Conservation (phyloP, 2,113 vertebrate species). For the Tragelaphus imberbis region DNA sequence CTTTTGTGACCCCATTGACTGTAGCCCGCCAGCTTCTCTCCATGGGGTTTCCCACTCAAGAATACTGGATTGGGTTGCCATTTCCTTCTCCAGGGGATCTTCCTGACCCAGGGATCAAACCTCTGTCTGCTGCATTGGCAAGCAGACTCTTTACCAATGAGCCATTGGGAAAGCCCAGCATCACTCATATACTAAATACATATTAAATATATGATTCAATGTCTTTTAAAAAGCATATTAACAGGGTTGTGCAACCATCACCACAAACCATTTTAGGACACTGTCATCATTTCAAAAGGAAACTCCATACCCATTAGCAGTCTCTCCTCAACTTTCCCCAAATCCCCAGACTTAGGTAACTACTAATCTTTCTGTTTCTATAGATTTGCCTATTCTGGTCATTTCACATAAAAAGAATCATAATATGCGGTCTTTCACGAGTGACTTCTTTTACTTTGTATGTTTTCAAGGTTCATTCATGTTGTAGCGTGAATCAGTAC, state of each 20-base stretch:
- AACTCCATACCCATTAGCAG: background rate
- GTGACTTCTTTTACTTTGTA: background rate
- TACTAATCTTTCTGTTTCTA: background rate
- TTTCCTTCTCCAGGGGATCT: background rate
- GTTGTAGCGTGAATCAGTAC: background rate
- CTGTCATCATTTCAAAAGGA: background rate
- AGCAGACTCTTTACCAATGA: background rate
- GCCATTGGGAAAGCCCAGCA: background rate
- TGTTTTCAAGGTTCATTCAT: background rate
- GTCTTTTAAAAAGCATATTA: background rate
- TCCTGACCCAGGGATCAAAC: background rate
- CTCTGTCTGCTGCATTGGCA: background rate
- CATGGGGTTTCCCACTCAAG: background rate
- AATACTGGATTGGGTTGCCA: background rate
- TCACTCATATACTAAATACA: background rate
- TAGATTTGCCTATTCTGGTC: background rate
- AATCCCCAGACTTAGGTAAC: background rate
- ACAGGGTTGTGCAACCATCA: background rate
- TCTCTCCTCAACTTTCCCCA: background rate
- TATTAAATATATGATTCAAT: background rate
- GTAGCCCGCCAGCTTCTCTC: background rate
- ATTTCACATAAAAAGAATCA: background rate
- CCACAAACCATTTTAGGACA: background rate
- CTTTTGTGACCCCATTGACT: background rate
- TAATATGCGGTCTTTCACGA: background rate